These are phyloP conservation scores for Sabatieria punctata DNA, from an alignment of 2,888 invertebrate genomes.

Conservation along the genomic window DNA sequence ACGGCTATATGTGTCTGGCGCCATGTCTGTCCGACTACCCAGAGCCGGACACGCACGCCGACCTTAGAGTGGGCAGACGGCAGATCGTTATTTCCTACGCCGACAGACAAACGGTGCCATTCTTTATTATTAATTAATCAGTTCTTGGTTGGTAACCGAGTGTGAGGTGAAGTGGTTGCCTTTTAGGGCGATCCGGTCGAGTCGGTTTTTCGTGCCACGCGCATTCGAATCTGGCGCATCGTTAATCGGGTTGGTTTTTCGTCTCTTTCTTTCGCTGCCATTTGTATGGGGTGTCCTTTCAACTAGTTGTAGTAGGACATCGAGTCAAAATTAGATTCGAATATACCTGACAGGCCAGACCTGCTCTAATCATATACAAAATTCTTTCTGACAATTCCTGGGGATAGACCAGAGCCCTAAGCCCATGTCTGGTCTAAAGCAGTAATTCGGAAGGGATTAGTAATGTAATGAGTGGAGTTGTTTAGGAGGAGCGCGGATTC, in stretches of 20 bases:
- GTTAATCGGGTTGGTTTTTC: conserved; percentile 39
- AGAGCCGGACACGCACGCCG: conserved; percentile 46
- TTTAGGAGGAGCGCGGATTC: too few relatives aligned
- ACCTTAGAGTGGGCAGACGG: conserved; percentile 54
- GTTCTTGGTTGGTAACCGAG: not conserved
- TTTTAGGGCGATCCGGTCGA: conserved; percentile 50
- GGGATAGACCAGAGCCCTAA: too few relatives aligned
- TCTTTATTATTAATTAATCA: not conserved
- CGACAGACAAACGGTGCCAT: conserved; percentile 4
- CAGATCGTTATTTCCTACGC: conserved; percentile 16
- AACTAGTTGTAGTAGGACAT: too few relatives aligned
- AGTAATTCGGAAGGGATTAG: too few relatives aligned
- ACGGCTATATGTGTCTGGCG: conserved; percentile 67
- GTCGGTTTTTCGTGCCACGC: conserved; percentile 72
- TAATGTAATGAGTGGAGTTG: too few relatives aligned
- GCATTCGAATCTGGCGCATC: conserved; percentile 93
- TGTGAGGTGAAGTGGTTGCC: not conserved
- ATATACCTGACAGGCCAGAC: too few relatives aligned
- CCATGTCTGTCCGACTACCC: conserved; percentile 61
- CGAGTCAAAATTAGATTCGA: too few relatives aligned
- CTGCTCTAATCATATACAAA: too few relatives aligned
- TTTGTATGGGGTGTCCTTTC: too few relatives aligned
- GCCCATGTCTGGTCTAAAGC: too few relatives aligned
- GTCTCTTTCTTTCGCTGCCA: too few relatives aligned
- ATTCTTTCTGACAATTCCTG: too few relatives aligned